A percentile compares a stretch with the other conserved stretches of the same genome.
These are phyloP conservation scores for Temnothorax unifasciatus DNA, from an alignment of 2,888 invertebrate genomes.

Conservation along the genomic window DNA sequence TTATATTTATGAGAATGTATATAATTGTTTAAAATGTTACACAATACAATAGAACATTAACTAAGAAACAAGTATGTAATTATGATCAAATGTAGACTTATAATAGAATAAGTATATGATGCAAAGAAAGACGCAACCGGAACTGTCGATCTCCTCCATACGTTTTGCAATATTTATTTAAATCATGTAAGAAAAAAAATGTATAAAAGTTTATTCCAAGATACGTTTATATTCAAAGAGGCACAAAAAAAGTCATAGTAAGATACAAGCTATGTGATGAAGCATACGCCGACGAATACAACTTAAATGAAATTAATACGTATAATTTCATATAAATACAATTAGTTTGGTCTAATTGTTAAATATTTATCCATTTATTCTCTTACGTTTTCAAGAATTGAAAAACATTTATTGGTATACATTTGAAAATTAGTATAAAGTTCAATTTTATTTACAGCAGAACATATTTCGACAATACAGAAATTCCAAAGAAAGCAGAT, in stretches of 20 bases:
- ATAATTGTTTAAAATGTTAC: slow-evolving; percentile 75
- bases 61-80: slow-evolving; percentile 73
- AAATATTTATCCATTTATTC: background rate
- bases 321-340: background rate
- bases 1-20: slow-evolving; percentile 80
- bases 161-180: slow-evolving; percentile 14
- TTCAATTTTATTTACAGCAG: slow-evolving; percentile 42
- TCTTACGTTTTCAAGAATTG: background rate
- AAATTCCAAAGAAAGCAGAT: background rate
- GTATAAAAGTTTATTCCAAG: background rate
- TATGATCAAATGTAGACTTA: slow-evolving; percentile 74
- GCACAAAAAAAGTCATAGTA: background rate
- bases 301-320: slow-evolving; percentile 11
- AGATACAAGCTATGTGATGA: background rate
- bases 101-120: slow-evolving; percentile 55
- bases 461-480: background rate
- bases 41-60: slow-evolving; percentile 67
- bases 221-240: slow-evolving; percentile 15
- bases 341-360: background rate
- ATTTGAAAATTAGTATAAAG: slow-evolving; percentile 37
- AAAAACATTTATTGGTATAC: background rate
- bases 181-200: background rate
- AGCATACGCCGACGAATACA: background rate
- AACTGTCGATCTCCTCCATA: slow-evolving; percentile 49
- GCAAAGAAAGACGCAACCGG: slow-evolving; percentile 21